Percentiles rank a stretch among this genome's conserved stretches.
Conservation (phyloP, 1,140 invertebrate species). For the Antheraea pernyi region DNA sequence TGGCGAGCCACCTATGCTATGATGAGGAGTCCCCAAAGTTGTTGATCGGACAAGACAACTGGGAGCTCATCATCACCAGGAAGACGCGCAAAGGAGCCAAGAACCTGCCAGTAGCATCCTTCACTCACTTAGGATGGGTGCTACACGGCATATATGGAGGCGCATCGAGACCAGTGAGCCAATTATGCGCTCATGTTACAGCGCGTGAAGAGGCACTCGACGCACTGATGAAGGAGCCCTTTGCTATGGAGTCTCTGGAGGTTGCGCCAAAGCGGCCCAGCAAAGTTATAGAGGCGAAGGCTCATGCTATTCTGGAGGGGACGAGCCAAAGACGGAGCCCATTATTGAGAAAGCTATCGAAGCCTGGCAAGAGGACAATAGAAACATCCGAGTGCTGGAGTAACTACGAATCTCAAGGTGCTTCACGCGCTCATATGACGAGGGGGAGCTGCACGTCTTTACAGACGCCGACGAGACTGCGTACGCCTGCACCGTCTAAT, state of each 20-base stretch:
- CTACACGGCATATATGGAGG: not conserved
- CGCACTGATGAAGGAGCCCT: not conserved
- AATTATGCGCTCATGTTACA: not conserved
- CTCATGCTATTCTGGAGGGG: no score
- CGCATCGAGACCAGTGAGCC: no score
- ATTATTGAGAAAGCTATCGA: no score
- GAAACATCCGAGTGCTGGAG: constrained; percentile 15
- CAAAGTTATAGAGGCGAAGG: no score
- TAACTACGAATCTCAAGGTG: constrained; percentile 19
- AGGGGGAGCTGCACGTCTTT: constrained; percentile 33
- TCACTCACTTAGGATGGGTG: not conserved
- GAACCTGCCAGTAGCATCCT: no score
- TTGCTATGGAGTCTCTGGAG: not conserved
- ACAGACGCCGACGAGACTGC: constrained; percentile 19
- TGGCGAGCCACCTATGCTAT: no score
- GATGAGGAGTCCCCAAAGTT: not conserved
- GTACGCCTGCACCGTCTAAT: constrained; percentile 27
- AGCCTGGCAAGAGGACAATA: no score
- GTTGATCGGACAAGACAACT: not conserved
- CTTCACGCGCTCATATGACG: constrained; percentile 6
- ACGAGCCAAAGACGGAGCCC: no score
- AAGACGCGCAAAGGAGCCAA: no score
- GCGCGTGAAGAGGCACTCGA: not conserved
- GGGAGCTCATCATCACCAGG: no score
- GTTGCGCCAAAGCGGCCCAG: no score